Percentiles rank a stretch among this genome's conserved stretches.
phyloP scores from a whole-genome alignment of 2,888 invertebrate genomes.

The Sepioteuthis lessoniana region DNA sequence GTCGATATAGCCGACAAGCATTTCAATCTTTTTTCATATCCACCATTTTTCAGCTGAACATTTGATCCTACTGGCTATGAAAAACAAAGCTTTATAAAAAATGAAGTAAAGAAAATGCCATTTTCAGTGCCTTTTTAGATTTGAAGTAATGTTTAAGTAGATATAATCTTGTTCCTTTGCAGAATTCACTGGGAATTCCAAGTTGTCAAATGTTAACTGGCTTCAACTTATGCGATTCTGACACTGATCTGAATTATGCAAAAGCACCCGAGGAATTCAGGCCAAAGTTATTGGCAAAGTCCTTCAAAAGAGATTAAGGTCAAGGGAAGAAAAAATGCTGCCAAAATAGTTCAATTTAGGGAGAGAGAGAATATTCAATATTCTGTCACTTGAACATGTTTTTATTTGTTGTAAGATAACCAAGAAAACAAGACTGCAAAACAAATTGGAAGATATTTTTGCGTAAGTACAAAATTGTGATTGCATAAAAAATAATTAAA shows the following conservation, averaged over 20 bases:
- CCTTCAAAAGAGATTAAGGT: constrained; percentile 18
- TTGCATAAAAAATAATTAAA: not conserved
- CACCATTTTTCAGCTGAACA: not conserved
- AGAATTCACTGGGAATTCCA: not conserved
- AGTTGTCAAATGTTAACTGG: constrained; percentile 33
- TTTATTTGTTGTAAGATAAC: not conserved
- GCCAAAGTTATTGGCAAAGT: not conserved
- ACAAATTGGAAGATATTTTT: too few species aligned
- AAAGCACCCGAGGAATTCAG: not conserved
- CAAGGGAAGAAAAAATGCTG: not conserved
- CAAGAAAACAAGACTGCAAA: not conserved
- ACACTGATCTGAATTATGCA: not conserved
- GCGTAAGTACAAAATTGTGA: not conserved
- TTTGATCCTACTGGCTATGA: not conserved
- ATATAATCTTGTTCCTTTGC: too few species aligned
- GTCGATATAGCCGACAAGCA: constrained; percentile 33
- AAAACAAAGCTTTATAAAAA: not conserved
- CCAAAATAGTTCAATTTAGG: not conserved
- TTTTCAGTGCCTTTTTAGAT: not conserved
- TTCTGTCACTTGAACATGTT: not conserved
- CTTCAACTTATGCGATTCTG: not conserved
- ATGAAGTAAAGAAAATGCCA: not conserved
- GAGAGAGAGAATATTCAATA: not conserved
- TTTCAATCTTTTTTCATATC: not conserved
- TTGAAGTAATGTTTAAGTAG: too few species aligned